phyloP scores from a whole-genome alignment of 2,113 vertebrate genomes.

The Syngnathus typhle region DNA sequence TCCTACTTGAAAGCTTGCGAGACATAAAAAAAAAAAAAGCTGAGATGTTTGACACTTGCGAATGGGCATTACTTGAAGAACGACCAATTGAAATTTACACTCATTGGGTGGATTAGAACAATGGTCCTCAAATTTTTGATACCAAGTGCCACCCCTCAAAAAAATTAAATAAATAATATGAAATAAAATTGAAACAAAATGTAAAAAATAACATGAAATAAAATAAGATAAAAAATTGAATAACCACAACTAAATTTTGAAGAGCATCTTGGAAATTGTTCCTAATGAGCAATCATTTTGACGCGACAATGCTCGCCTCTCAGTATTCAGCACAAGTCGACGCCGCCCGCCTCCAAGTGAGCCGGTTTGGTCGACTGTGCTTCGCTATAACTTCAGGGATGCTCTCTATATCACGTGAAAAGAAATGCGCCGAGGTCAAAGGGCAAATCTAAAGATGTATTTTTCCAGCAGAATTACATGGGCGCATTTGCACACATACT shows the following conservation, averaged over 20 bases:
- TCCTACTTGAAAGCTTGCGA: conserved; percentile 46
- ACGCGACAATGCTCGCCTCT: not conserved
- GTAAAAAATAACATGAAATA: too few species aligned
- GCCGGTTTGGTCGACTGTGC: not conserved
- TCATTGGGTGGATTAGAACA: too few species aligned
- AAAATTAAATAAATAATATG: too few species aligned
- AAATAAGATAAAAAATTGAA: too few species aligned
- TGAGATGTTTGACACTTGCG: conserved; percentile 53
- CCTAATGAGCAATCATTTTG: too few species aligned
- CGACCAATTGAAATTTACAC: not conserved
- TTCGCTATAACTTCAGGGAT: not conserved
- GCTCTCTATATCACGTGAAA: not conserved
- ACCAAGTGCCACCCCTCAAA: too few species aligned
- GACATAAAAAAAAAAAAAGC: conserved; percentile 36
- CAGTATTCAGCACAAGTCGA: not conserved
- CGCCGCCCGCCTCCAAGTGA: not conserved
- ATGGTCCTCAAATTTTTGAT: too few species aligned
- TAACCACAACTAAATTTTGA: too few species aligned
- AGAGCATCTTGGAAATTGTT: too few species aligned
- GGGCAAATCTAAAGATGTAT: conserved; percentile 35
- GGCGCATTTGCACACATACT: conserved; percentile 44
- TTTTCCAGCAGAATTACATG: conserved; percentile 46
- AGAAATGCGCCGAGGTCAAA: conserved; percentile 28
- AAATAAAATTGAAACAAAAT: too few species aligned
- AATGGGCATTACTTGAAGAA: conserved; percentile 15